Percentiles rank a stretch among this genome's conserved stretches.
phyloP scores from a whole-genome alignment of 2,888 invertebrate species.

The Axea sp. region DNA sequence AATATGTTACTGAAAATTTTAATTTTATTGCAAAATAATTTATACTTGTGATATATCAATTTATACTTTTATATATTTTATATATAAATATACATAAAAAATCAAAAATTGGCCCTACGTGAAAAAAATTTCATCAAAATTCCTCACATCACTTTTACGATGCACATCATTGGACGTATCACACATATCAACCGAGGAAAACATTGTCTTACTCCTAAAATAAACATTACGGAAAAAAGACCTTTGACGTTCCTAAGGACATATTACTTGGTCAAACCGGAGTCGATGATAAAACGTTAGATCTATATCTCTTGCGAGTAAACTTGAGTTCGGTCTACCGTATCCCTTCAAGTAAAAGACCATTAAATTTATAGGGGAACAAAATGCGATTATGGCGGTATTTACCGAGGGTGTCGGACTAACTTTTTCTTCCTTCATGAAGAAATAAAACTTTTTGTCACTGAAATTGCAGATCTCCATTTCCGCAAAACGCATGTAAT shows the following conservation, averaged over 20 bases:
- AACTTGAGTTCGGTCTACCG: slow-evolving; percentile 17
- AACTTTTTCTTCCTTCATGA: slow-evolving; percentile 26
- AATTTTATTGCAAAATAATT: no score
- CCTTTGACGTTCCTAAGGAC: slow-evolving; percentile 11
- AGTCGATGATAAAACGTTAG: slow-evolving; percentile 43
- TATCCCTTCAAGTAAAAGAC: slow-evolving; percentile 20
- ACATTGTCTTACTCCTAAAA: slow-evolving; percentile 8
- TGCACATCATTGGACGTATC: slow-evolving; percentile 5
- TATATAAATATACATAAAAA: no score
- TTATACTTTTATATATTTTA: no score
- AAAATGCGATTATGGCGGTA: slow-evolving; percentile 48
- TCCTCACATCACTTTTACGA: not conserved
- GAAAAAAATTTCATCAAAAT: slow-evolving; percentile 6
- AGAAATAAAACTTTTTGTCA: slow-evolving; percentile 43
- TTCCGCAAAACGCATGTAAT: slow-evolving; percentile 46
- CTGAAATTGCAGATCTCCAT: slow-evolving; percentile 32
- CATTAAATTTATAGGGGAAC: slow-evolving; percentile 50
- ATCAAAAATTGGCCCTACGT: no score
- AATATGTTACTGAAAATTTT: no score
- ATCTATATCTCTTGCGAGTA: slow-evolving; percentile 29
- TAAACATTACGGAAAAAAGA: slow-evolving; percentile 21
- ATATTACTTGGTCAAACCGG: slow-evolving; percentile 35
- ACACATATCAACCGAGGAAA: slow-evolving; percentile 11
- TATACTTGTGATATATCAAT: no score
- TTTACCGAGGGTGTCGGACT: slow-evolving; percentile 45